Evolutionary conservation across 1,140 invertebrate species (phyloP), one percentile per base, ranked within the genome.

Genomic region (Brachionus rotundiformis): DNA sequence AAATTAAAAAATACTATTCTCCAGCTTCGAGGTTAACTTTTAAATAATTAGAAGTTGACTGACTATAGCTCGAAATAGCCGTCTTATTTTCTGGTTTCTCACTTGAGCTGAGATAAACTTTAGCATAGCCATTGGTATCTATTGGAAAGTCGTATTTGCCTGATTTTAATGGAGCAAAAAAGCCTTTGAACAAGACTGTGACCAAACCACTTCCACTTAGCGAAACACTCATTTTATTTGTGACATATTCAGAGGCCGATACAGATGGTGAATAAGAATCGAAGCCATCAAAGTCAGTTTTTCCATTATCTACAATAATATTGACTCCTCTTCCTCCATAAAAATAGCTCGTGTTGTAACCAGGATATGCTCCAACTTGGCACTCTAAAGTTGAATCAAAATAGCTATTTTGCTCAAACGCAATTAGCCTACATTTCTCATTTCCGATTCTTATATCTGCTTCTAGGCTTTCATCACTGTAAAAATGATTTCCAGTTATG

Each of bases 321-420:
- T 19, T 79, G 31, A 79, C n/a, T 27, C 76, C 76, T 79, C 76
- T 54, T 3, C 76, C 76, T 27, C 76, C 76, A 19, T 31, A 16
- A 59, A 31, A 41, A 59, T 59, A 10, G 11, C 8, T 29, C 10
- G 16, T 59, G n/a, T 25, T 36, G 4, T 79, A 25, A 54, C 1
- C 25, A 11, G 73, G 73, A 11, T 59, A 3, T 8, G 16, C n/a
- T 25, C 47, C 23, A 2, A 39, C 36, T 29, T 59, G 6, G 33
- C 76, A 79, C 16, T 59, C 36, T 39, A 79, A 13, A 5, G 4
- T 59, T 79, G 47, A 54, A 23, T 63, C 23, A 29, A 27, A 59
- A n/a, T 10, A 27, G 59, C 59, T 59, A 54, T 79, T 79, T 31
- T 27, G 6, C 23, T 31, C 8, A 41, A 7, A 79, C 1, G 13